Conservation (phyloP, 2,797 vertebrate species). For the Catharus ustulatus region DNA sequence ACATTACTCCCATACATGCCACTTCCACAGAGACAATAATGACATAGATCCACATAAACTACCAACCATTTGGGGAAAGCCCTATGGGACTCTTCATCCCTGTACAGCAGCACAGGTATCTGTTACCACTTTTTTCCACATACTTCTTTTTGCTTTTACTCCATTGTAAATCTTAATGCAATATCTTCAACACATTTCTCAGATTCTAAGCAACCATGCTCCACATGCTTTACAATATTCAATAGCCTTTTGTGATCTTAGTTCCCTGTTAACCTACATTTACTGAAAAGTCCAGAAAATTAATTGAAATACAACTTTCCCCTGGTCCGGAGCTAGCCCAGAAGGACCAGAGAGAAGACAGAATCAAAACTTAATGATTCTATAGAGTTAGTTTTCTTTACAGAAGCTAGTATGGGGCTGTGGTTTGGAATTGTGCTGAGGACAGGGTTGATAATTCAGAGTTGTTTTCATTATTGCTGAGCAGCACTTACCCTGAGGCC, state of each 20-base stretch:
- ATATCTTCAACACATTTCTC: neutral
- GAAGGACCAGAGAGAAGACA: too few species aligned
- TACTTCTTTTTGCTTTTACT: neutral
- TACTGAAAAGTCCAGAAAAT: neutral
- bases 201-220: neutral
- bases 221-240: neutral
- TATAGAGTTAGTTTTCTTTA: neutral
- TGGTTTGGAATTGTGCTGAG: neutral
- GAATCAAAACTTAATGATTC: neutral
- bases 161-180: neutral
- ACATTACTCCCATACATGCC: neutral
- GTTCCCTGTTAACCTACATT: neutral
- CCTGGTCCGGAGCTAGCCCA: too few species aligned
- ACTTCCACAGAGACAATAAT: neutral
- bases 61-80: neutral
- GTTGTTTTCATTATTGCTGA: fast-evolving
- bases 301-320: neutral
- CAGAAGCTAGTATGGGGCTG: neutral
- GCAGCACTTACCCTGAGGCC: neutral
- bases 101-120: neutral
- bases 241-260: neutral
- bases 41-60: neutral
- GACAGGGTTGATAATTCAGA: neutral
- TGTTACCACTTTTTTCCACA: neutral
- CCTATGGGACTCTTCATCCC: neutral